phyloP scores from a whole-genome alignment of 2,888 invertebrate species.

The Merodon equestris region DNA sequence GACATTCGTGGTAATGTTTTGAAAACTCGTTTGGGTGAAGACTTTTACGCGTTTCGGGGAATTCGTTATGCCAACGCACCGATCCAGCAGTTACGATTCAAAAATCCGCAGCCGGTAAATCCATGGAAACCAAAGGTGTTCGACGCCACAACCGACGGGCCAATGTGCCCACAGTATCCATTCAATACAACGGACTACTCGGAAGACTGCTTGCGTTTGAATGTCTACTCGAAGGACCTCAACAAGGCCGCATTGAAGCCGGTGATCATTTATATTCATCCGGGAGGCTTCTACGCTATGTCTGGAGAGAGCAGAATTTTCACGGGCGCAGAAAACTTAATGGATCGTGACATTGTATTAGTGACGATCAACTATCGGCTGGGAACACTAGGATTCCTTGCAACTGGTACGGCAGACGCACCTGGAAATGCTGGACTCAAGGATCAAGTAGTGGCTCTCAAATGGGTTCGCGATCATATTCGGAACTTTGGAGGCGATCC shows the following conservation, averaged over 20 bases:
- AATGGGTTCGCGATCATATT: conserved; percentile 84
- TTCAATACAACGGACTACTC: conserved; percentile 73
- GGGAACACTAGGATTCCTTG: conserved; percentile 80
- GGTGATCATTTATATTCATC: conserved; percentile 84
- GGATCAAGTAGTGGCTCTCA: conserved; percentile 84
- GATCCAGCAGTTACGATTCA: conserved; percentile 74
- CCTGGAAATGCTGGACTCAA: conserved; percentile 86
- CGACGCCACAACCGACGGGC: conserved; percentile 81
- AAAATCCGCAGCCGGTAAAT: conserved; percentile 79
- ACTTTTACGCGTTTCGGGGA: conserved; percentile 75
- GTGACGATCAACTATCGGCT: conserved; percentile 84
- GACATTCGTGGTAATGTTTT: conserved; percentile 72
- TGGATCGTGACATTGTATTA: conserved; percentile 83
- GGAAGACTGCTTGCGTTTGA: conserved; percentile 82
- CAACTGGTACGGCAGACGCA: conserved; percentile 83
- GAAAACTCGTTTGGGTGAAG: conserved; percentile 71
- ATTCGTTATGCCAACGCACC: conserved; percentile 76
- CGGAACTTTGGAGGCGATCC: conserved; percentile 84
- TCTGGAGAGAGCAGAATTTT: conserved; percentile 80
- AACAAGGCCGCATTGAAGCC: conserved; percentile 76
- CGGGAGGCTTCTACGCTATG: conserved; percentile 82
- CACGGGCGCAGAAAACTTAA: conserved; percentile 81
- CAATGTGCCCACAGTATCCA: conserved; percentile 80
- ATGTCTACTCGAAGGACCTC: conserved; percentile 80
- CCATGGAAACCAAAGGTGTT: conserved; percentile 79